These are phyloP conservation scores for Ostrea edulis DNA, from an alignment of 1,140 invertebrate species.

Conservation along the genomic window DNA sequence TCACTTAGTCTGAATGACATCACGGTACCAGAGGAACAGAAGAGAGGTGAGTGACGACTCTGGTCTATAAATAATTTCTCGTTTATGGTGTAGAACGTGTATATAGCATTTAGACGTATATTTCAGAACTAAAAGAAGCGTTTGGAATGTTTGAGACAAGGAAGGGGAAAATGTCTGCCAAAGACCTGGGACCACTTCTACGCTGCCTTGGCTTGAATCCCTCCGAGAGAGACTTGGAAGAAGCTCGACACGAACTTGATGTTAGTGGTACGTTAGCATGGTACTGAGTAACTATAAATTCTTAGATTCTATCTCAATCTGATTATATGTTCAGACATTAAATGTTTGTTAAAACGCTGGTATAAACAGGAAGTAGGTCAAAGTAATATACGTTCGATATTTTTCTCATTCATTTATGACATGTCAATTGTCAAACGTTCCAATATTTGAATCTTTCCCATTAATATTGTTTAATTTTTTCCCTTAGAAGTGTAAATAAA, in stretches of 20 bases:
- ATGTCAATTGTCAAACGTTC: no score
- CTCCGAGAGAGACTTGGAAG: conserved; percentile 70
- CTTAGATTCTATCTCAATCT: no score
- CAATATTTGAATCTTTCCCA: no score
- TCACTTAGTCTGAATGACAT: conserved; percentile 20
- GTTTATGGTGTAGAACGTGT: background rate
- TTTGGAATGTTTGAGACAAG: conserved; percentile 70
- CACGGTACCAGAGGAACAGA: background rate
- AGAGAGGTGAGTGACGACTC: background rate
- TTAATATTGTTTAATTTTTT: no score
- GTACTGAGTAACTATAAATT: background rate
- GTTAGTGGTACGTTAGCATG: conserved; percentile 61
- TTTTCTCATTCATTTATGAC: no score
- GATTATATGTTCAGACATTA: no score
- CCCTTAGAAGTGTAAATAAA: no score
- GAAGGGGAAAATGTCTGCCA: conserved; percentile 67
- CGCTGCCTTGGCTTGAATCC: conserved; percentile 71
- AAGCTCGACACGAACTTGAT: conserved; percentile 70
- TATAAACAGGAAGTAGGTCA: no score
- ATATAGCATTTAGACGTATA: background rate
- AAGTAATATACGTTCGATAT: no score
- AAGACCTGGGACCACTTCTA: conserved; percentile 68
- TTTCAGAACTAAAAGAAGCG: conserved; percentile 67
- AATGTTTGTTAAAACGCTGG: no score
- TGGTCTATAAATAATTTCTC: no score